Percentiles rank a stretch among this genome's conserved stretches.
Evolutionary conservation across 2,113 vertebrate genomes (phyloP).

Genomic region (Alligator sinensis): DNA sequence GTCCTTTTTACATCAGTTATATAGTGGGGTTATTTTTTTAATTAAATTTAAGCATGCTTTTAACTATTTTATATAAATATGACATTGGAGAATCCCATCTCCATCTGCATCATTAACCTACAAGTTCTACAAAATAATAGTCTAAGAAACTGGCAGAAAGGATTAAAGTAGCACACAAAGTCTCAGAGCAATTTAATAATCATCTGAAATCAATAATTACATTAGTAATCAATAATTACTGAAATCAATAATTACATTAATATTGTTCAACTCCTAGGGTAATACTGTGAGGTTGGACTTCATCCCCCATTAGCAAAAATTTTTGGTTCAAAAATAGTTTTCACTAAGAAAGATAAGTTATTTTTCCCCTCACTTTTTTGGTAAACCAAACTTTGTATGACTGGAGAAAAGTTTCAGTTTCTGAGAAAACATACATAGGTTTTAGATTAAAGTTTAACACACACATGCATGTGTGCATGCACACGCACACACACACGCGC

Average conservation of each 20-base stretch:
- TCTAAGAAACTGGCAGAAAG: not conserved
- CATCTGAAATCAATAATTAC: not conserved
- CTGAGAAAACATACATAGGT: no score
- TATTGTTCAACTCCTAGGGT: not conserved
- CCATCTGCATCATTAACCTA: not conserved
- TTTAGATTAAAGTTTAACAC: no score
- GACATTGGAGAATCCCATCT: not conserved
- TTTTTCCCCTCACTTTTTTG: no score
- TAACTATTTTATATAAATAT: not conserved
- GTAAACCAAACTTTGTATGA: no score
- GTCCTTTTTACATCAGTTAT: not conserved
- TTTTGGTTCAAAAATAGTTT: no score
- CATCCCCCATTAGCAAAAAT: not conserved
- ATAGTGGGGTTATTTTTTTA: not conserved
- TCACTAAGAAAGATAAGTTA: no score
- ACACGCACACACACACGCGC: no score
- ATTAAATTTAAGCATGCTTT: not conserved
- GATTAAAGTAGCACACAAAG: not conserved
- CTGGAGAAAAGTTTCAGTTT: no score
- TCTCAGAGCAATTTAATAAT: not conserved
- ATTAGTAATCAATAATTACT: not conserved
- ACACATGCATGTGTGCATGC: no score
- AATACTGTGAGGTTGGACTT: not conserved
- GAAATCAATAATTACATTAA: not conserved
- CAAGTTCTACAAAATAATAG: not conserved